Evolutionary conservation across 1,140 invertebrate genomes (phyloP).

Genomic region (Tetranychus cinnabarinus): DNA sequence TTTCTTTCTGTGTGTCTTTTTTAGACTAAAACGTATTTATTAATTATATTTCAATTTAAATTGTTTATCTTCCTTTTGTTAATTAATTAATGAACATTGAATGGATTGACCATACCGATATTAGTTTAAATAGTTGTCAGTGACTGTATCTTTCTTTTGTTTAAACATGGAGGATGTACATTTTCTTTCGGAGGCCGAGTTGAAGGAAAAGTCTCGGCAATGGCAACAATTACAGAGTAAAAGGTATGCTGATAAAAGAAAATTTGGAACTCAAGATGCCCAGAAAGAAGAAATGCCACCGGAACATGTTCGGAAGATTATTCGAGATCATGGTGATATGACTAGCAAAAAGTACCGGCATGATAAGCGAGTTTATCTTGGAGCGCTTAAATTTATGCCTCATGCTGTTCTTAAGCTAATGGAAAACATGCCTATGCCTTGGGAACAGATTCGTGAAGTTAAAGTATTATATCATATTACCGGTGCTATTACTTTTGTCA

Average conservation of each 20-base stretch:
- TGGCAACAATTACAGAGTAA: slow-evolving; percentile 97
- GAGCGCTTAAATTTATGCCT: slow-evolving; percentile 97
- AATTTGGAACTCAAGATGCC: slow-evolving; percentile 95
- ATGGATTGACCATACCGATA: too few relatives aligned
- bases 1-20: too few relatives aligned
- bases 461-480: slow-evolving; percentile 93
- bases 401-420: slow-evolving; percentile 95
- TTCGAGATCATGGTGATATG: slow-evolving; percentile 98
- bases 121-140: too few relatives aligned
- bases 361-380: slow-evolving; percentile 94
- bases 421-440: slow-evolving; percentile 99
- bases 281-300: slow-evolving; percentile 99
- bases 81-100: too few relatives aligned
- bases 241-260: slow-evolving; percentile 87
- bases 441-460: slow-evolving; percentile 98
- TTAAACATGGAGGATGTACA: too few relatives aligned
- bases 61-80: too few relatives aligned
- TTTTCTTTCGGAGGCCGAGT: slow-evolving; percentile 7
- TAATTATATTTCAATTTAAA: too few relatives aligned
- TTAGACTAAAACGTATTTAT: too few relatives aligned
- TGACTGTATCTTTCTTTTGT: too few relatives aligned
- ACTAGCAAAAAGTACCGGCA: slow-evolving; percentile 93
- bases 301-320: slow-evolving; percentile 95
- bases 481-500: slow-evolving; percentile 98
- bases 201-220: slow-evolving; percentile 49